Base-by-base conservation (phyloP, 1,140 invertebrate genomes). In the Probaryconus sp. region DNA sequence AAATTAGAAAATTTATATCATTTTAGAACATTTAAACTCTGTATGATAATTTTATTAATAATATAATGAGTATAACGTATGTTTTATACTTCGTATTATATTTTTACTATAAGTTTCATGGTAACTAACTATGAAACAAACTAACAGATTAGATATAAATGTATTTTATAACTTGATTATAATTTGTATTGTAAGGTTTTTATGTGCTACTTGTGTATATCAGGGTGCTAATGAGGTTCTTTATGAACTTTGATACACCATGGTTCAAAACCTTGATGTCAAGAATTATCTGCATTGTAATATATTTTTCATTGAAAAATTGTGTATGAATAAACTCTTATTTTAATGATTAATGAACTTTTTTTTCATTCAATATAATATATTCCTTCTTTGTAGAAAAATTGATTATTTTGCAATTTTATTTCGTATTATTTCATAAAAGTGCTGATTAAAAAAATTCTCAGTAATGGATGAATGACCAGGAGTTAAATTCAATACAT, bases 301-400 rank as follows among this genome's bases (percentile, higher is more conserved):
- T 82, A 81, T 83, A 83, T 73, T 70, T 74, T 79, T 75, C 80
- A 81, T 69, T 76, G 35, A 65, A 80, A 58, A 74, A n/a, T n/a
- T 70, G 61, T 61, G 30, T 58, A 70, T 74, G 75, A 79, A 79
- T 83, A 79, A 78, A 43, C 10, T 5, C 2, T 31, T 31, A 76
- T 65, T 51, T 43, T 60, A 40, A 45, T 58, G n/a, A n/a, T 45
- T 35, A 56, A 13, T 55, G 21, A 51, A 11, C 7, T 1, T n/a
- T 17, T 21, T 21, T 1, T 3, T 2, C 35, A 17, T 35, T 35
- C n/a, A n/a, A n/a, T n/a, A n/a, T n/a, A n/a, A n/a, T n/a, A n/a
- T n/a, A n/a, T n/a, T 14, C 2, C 7, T 35, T 35, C 33, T 35
- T 9, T n/a, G n/a, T n/a, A n/a, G n/a, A n/a, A n/a, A n/a, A n/a